Evolutionary conservation across 2,797 vertebrate species (phyloP).

Genomic region (Brotula barbata): DNA sequence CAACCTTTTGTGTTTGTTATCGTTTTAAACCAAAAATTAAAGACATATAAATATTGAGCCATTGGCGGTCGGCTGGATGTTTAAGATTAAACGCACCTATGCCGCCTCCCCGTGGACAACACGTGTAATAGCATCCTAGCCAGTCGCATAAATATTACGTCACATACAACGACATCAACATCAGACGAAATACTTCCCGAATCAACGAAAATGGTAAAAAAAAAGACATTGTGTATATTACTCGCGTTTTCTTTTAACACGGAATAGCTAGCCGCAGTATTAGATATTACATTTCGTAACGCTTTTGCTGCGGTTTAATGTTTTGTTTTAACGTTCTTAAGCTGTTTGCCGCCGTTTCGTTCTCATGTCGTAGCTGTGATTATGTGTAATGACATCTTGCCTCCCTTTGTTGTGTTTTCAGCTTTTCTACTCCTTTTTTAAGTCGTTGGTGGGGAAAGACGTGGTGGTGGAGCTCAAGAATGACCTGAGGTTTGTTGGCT

Average conservation of each 20-base stretch:
- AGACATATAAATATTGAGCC: no score
- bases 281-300: no score
- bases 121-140: background rate
- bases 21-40: no score
- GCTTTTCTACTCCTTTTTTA: slow-evolving; percentile 97
- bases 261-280: no score
- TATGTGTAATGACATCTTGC: slow-evolving; percentile 18
- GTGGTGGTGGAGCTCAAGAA: slow-evolving; percentile 97
- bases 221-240: no score
- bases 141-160: slow-evolving; percentile 33
- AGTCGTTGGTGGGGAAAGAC: slow-evolving; percentile 94
- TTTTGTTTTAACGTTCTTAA: accelerated
- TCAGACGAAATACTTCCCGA: slow-evolving; percentile 26
- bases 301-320: background rate
- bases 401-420: slow-evolving; percentile 59
- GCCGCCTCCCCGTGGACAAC: slow-evolving; percentile 39
- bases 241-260: no score
- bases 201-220: slow-evolving; percentile 65
- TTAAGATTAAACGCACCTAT: slow-evolving; percentile 11
- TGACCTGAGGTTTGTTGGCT: slow-evolving; percentile 84
- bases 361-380: slow-evolving; percentile 28
- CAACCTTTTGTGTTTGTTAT: no score
- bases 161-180: slow-evolving; percentile 38
- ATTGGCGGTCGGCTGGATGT: no score
- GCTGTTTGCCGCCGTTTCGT: background rate